A percentile compares a stretch with the other conserved stretches of the same genome.
Evolutionary conservation across 2,113 vertebrate genomes (phyloP).

Genomic region (Emydura subglobosa): DNA sequence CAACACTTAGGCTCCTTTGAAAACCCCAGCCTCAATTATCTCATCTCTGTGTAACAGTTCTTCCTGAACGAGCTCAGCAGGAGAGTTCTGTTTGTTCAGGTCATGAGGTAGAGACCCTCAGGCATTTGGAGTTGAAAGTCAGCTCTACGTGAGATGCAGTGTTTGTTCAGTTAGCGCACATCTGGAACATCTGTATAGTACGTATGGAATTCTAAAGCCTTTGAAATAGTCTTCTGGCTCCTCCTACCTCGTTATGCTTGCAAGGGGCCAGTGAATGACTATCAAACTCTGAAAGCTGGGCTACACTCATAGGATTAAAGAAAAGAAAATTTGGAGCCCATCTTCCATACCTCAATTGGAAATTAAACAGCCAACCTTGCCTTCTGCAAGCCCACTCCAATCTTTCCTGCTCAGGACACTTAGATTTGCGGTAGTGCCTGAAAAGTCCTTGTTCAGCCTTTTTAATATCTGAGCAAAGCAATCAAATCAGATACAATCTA

Average conservation of each 20-base stretch:
- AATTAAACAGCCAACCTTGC: slow-evolving; percentile 19
- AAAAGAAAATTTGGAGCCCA: background rate
- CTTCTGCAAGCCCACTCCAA: slow-evolving; percentile 19
- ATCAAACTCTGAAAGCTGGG: background rate
- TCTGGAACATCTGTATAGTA: background rate
- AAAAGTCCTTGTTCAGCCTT: slow-evolving; percentile 77
- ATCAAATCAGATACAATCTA: slow-evolving; percentile 57
- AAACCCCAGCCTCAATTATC: background rate
- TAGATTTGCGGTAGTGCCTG: slow-evolving; percentile 28
- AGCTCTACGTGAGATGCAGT: no score
- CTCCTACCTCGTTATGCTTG: background rate
- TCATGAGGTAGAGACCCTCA: background rate
- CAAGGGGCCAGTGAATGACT: fast-evolving
- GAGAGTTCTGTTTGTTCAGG: background rate
- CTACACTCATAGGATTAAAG: background rate
- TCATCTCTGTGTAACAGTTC: background rate
- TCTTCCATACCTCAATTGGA: slow-evolving; percentile 34
- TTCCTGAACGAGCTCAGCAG: fast-evolving
- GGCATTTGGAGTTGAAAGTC: background rate
- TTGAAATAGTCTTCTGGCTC: background rate
- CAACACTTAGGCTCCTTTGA: no score
- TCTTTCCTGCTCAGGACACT: background rate
- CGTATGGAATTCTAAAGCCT: background rate
- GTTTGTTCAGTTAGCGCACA: background rate
- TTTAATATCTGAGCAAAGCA: slow-evolving; percentile 69